phyloP scores from a whole-genome alignment of 92 coral and sea anemone species.

The Porites rus region DNA sequence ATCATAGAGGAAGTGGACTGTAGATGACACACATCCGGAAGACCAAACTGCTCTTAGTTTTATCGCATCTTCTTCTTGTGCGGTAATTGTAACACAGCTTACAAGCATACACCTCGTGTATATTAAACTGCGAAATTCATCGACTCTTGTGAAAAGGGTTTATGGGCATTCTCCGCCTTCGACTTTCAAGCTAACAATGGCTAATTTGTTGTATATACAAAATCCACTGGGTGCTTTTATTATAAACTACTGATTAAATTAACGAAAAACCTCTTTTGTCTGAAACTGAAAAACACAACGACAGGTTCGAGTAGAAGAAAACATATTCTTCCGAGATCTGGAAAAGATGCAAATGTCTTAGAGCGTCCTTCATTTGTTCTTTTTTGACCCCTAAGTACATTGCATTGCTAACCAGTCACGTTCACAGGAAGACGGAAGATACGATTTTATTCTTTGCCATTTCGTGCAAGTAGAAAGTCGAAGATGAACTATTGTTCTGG shows the following conservation, averaged over 20 bases:
- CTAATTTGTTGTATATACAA: slow-evolving; percentile 86
- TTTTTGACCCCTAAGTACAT: slow-evolving; percentile 16
- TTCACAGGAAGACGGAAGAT: slow-evolving; percentile 55
- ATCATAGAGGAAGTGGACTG: slow-evolving; percentile 10
- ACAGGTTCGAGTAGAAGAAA: slow-evolving; percentile 18
- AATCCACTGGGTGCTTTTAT: slow-evolving; percentile 73
- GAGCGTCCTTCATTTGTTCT: neutral
- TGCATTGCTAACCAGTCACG: slow-evolving; percentile 47
- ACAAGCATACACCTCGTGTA: neutral
- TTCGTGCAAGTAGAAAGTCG: slow-evolving; percentile 65
- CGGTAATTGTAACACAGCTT: slow-evolving; percentile 27
- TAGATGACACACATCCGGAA: neutral
- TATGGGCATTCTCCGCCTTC: slow-evolving; percentile 91
- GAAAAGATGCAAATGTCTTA: neutral
- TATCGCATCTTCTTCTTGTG: slow-evolving; percentile 15
- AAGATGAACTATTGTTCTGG: slow-evolving; percentile 64
- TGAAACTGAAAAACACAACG: slow-evolving; percentile 25
- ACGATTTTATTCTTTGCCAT: slow-evolving; percentile 49
- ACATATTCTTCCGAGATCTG: neutral
- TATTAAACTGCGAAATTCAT: slow-evolving; percentile 12
- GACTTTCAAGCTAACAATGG: slow-evolving; percentile 85
- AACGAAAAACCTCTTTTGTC: slow-evolving; percentile 55
- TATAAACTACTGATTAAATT: slow-evolving; percentile 63
- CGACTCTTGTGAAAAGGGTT: slow-evolving; percentile 33
- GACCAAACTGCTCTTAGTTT: neutral